Evolutionary conservation across 1,140 invertebrate species (phyloP).

Genomic region (Heliconius hewitsoni): DNA sequence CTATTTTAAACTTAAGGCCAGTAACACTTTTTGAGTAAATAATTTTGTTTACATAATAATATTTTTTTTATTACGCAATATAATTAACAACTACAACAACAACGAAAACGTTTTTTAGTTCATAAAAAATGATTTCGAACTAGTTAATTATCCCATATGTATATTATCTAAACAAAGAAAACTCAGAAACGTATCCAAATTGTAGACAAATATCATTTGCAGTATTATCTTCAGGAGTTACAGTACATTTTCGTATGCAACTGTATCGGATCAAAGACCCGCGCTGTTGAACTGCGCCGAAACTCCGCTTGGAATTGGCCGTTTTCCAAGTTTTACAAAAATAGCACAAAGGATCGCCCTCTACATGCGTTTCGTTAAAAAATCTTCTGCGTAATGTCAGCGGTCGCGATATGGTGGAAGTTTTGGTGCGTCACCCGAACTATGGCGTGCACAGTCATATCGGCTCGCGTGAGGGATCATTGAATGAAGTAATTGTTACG

Average conservation of each 20-base stretch:
- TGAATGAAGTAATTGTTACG: not conserved
- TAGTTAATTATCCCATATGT: conserved; percentile 42
- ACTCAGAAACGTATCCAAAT: conserved; percentile 30
- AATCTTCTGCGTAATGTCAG: conserved; percentile 75
- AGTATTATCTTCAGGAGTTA: not conserved
- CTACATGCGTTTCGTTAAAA: conserved; percentile 58
- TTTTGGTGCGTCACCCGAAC: conserved; percentile 62
- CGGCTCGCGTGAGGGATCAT: conserved; percentile 10
- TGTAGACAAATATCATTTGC: not conserved
- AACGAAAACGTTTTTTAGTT: not conserved
- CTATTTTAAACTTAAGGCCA: too few species aligned
- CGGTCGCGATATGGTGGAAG: conserved; percentile 59
- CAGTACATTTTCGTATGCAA: not conserved
- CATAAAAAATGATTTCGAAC: not conserved
- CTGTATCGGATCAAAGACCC: conserved; percentile 57
- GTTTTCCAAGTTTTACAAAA: conserved; percentile 72
- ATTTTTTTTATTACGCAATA: too few species aligned
- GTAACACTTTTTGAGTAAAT: too few species aligned
- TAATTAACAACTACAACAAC: not conserved
- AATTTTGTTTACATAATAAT: too few species aligned
- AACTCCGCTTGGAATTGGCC: conserved; percentile 58
- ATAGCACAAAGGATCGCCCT: conserved; percentile 80
- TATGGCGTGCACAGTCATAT: conserved; percentile 20
- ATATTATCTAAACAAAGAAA: conserved; percentile 61
- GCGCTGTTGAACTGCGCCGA: conserved; percentile 61